Evolutionary conservation across 1,140 invertebrate genomes (phyloP), one percentile per base, ranked within the genome.

Genomic region (Battus philenor): DNA sequence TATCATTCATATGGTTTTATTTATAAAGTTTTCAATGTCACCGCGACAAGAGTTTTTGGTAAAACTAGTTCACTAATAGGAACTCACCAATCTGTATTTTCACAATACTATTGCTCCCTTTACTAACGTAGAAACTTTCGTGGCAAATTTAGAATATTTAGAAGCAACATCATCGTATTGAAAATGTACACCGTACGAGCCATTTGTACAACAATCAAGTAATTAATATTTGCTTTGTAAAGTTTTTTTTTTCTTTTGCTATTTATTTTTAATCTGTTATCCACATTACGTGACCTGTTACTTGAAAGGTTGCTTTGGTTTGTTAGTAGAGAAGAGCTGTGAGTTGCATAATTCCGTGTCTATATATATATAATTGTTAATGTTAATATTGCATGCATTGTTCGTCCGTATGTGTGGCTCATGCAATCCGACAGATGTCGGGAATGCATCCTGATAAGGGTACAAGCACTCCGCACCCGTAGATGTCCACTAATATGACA

Each of bases 401-500:
- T 44, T 17, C 17, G 36, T 45, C 29, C 33, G 6, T 33, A 27
- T 32, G 48, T 46, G 11, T 33, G 30, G 2, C 22, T 41, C 38
- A 24, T 41, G 4, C 38, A 13, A 41, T 41, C 22, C 22, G 13
- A 41, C 7, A 33, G 29, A 22, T 32, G 38, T 27, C 12, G n/a
- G 27, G 2, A 16, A 27, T 29, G 52, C 59, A 50, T 45, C 44
- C 16, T 36, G 17, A 56, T 46, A 50, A 50, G 52, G 53, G 61
- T 62, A 57, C 65, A 47, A 36, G 56, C 75, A 76, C 75, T 64
- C 50, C 38, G 59, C 66, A 73, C 59, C 47, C 46, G 68, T 71
- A 70, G 68, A 54, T 33, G 61, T 70, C 54, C 32, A 75, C 70
- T 70, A 71, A 77, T 64, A 52, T 50, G 59, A 68, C 58, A 71